A percentile compares a stretch with the other conserved stretches of the same genome.
These are phyloP conservation scores for Leptatherina wallacei DNA, from an alignment of 2,797 vertebrate genomes.

Conservation along the genomic window DNA sequence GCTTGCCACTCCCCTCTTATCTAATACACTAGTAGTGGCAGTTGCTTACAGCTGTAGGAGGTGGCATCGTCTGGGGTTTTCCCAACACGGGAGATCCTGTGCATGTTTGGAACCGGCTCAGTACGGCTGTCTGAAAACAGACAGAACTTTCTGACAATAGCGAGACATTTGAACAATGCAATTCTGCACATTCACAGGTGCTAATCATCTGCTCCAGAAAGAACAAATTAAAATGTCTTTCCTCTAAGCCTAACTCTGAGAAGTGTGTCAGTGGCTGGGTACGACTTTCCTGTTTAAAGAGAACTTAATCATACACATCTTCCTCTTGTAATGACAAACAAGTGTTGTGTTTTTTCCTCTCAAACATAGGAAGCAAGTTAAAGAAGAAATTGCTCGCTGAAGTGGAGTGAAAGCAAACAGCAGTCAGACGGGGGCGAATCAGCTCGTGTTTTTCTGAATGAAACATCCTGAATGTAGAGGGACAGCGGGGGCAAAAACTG, in stretches of 20 bases:
- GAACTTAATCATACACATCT: neutral
- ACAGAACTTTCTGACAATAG: constrained; percentile 24
- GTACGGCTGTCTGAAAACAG: constrained; percentile 18
- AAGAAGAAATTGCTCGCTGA: constrained; percentile 39
- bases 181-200: constrained; percentile 47
- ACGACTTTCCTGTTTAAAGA: neutral
- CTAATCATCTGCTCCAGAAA: constrained; percentile 56
- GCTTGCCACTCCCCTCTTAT: constrained; percentile 66
- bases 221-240: constrained; percentile 32
- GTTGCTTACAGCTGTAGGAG: constrained; percentile 63
- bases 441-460: constrained; percentile 83
- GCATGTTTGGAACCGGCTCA: constrained; percentile 52
- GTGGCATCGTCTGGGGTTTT: constrained; percentile 64
- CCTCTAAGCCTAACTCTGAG: no score
- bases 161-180: constrained; percentile 35
- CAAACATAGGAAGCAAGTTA: constrained; percentile 43
- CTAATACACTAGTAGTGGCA: constrained; percentile 58
- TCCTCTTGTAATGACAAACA: constrained; percentile 15
- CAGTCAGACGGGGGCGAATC: constrained; percentile 53
- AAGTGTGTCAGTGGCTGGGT: neutral
- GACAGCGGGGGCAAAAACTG: constrained; percentile 63
- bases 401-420: constrained; percentile 63
- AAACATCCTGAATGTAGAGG: constrained; percentile 80
- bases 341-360: constrained; percentile 13
- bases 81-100: constrained; percentile 70